Base-by-base conservation (phyloP, 1,140 invertebrate genomes). In the Amphibalanus amphitrite region DNA sequence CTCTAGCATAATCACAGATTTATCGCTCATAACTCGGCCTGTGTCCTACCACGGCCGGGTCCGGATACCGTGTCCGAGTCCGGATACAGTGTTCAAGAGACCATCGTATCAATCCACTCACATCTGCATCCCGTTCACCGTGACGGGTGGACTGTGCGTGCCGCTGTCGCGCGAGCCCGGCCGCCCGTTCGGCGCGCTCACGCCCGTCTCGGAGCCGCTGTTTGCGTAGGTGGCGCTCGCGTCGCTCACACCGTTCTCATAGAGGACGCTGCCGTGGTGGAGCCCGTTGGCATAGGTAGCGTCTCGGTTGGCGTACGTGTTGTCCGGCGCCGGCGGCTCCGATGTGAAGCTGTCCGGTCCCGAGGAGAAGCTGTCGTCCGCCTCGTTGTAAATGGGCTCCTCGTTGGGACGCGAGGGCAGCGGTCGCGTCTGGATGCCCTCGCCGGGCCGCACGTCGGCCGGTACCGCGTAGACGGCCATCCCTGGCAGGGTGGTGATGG, bases 251-350 rank as follows among this genome's bases (percentile, higher is more conserved):
- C 67, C 68, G 47, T 71, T 71, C 10, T 69, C 68, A 40, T 71
- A 73, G 3, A 59, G 33, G 6, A 69, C 71, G 28, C 69, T 59
- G 68, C 38, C 28, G 38, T 71, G 3, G 38, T 72, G 29, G 6
- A 59, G 13, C 28, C 28, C 59, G 40, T 71, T 59, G 3, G 29
- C 26, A 15, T 26, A 26, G 26, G 26, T 64, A 13, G n/a, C 69
- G 38, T 40, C 68, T 29, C 69, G 40, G 30, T 73, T 73, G 8
- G 72, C 47, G 30, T 73, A 73, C 3, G 72, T 73, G 72, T 70
- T 69, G 10, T 20, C 20, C 13, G 33, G 47, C 29, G 20, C 6
- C 10, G 40, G 47, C 20, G 20, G 13, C 1, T 70, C 29, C 69
- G 71, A 26, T 23, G 73, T 70, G n/a, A 29, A 30, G 26, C 47